Evolutionary conservation across 2,113 vertebrate species (phyloP), one percentile per base, ranked within the genome.

Genomic region (Scomber japonicus): DNA sequence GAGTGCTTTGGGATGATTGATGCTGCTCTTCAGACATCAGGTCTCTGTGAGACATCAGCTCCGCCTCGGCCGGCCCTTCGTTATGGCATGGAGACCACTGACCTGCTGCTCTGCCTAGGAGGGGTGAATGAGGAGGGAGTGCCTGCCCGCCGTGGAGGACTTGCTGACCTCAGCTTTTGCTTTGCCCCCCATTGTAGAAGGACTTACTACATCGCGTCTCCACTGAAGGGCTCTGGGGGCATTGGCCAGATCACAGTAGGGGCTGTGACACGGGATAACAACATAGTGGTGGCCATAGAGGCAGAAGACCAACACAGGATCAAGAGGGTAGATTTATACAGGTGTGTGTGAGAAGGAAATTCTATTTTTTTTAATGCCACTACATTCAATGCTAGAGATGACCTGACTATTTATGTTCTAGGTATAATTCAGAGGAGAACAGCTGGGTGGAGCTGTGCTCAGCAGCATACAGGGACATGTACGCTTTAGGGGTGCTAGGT

Each of bases 31-130:
- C 91, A 85, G 61, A 95, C 96, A 10, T 92, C 97, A 1, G 94
- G 94, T 63, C 60, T 93, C 91, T 9, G 92, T 78, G 57, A 96
- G 94, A 70, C 21, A 0, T 92, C 95, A 40, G 90, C 82, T 12
- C 94, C 90, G 7, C 94, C 92, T 31, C 92, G 84, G 0, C 82
- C 93, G 5, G 90, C 91, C 60, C 96, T 98, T n/a, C 94, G 97
- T 1, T 98, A 98, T 0, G 97, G 97, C 80, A 98, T 98, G 97
- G 97, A 97, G 91, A 96, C 94, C 0, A 96, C 96, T 0, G 95
- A 94, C 62, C 93, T 98, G 60, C 91, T 98, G 66, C 96, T 98
- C 54, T 97, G 97, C 84, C 87, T 98, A 0, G 96, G 97, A 77
- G 97, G 96, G 83, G 94, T 96, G 13, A 89, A 95, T n/a, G 45